Evolutionary conservation across 2,888 invertebrate genomes (phyloP).

Genomic region (Acheta domesticus): DNA sequence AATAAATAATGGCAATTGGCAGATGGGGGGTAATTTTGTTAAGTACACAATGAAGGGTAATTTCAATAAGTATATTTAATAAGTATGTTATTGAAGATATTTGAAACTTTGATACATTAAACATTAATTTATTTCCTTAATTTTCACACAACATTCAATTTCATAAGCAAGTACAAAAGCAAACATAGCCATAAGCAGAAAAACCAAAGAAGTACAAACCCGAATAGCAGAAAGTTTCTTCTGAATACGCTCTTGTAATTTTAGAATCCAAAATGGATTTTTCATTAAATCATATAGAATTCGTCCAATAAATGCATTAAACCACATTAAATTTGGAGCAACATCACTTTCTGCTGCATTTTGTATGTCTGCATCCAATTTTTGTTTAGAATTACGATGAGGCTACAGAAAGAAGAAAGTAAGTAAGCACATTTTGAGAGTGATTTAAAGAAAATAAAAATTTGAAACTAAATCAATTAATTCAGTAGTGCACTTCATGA

Average conservation of each 20-base stretch:
- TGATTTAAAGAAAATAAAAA: background rate
- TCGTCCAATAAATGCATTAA: conserved; percentile 75
- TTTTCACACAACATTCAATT: too few relatives aligned
- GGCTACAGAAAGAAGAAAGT: background rate
- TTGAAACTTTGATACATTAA: too few relatives aligned
- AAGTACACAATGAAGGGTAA: too few relatives aligned
- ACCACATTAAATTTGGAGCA: conserved; percentile 59
- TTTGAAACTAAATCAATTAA: too few relatives aligned
- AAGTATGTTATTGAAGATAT: too few relatives aligned
- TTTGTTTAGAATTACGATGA: background rate
- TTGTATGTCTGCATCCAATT: conserved; percentile 25
- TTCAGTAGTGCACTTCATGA: too few relatives aligned
- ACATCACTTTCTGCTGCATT: conserved; percentile 27
- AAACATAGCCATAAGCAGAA: too few relatives aligned
- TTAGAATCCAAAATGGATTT: conserved; percentile 64
- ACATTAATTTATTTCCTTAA: too few relatives aligned
- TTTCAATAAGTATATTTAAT: too few relatives aligned
- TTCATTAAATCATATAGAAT: conserved; percentile 79
- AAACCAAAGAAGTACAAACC: background rate
- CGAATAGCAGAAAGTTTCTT: conserved; percentile 75
- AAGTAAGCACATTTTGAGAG: background rate
- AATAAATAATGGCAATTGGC: too few relatives aligned
- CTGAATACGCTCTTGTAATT: conserved; percentile 76
- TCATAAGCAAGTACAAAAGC: too few relatives aligned
- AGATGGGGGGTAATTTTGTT: too few relatives aligned